phyloP scores from a whole-genome alignment of 30 jellyfish, hydroid and myxozoan genomes.

The Aurelia aurita complex sp. Pacific region DNA sequence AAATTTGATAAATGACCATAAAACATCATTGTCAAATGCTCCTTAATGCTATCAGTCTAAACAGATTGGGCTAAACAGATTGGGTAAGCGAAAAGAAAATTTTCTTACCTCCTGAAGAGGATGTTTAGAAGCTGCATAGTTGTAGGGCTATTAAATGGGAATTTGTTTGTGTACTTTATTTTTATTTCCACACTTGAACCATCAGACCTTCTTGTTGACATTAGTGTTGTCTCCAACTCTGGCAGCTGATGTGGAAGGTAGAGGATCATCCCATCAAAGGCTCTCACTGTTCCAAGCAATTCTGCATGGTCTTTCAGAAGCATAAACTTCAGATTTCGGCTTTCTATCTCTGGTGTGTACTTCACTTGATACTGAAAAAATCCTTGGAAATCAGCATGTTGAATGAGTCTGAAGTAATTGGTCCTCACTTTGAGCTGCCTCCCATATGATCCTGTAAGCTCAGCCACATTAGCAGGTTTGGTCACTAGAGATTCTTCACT shows the following conservation, averaged over 20 bases:
- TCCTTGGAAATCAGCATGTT: slow-evolving; percentile 45
- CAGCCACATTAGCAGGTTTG: slow-evolving; percentile 34
- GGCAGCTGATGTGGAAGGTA: slow-evolving; percentile 79
- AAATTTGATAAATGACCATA: too few species aligned
- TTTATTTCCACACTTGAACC: slow-evolving; percentile 57
- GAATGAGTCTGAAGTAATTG: slow-evolving; percentile 69
- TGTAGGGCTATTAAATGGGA: slow-evolving; percentile 76
- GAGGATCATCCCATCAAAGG: slow-evolving; percentile 89
- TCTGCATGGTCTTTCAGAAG: slow-evolving; percentile 72
- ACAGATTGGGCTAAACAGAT: not conserved
- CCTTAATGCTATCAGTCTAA: not conserved
- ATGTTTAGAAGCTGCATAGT: slow-evolving; percentile 71
- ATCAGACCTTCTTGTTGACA: slow-evolving; percentile 37
- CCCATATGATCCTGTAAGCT: slow-evolving; percentile 63
- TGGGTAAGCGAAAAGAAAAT: not conserved
- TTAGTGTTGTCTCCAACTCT: slow-evolving; percentile 56
- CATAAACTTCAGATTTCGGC: slow-evolving; percentile 47
- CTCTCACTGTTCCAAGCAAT: slow-evolving; percentile 68
- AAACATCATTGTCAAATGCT: too few species aligned
- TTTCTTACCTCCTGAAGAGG: slow-evolving; percentile 74
- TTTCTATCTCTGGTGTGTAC: slow-evolving; percentile 82
- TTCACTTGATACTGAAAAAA: slow-evolving; percentile 77
- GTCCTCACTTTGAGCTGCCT: slow-evolving; percentile 45
- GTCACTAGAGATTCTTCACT: slow-evolving; percentile 38
- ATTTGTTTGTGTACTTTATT: slow-evolving; percentile 50